Evolutionary conservation across 2,113 vertebrate species (phyloP), one percentile per base, ranked within the genome.

Genomic region (Otolemur garnettii): DNA sequence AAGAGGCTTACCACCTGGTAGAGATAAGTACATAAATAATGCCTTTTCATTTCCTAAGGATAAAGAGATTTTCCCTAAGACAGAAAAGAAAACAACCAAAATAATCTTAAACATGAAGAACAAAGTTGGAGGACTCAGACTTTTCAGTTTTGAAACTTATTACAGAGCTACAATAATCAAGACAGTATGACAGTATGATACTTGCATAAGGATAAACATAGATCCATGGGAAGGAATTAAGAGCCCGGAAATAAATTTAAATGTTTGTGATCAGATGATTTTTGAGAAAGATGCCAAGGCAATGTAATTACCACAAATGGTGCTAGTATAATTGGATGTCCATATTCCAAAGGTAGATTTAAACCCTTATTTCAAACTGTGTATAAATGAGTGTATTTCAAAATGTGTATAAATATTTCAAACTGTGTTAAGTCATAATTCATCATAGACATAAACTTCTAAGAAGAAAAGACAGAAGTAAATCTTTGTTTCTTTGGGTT

Each of bases 61-160:
- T 66, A 95, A 72, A 90, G 26, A 17, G 80, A 21, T 88, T 1
- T 4, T 87, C 35, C 45, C 77, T 81, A 93, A 95, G 82, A 77
- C 7, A 79, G 30, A 6, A 92, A 30, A 26, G 71, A 86, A 64
- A 64, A 6, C 10, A 33, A 38, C 1, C 22, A 79, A 89, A 81
- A 45, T 7, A 30, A 35, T 35, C 13, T 77, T 72, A 8, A 57
- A 59, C 90, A 22, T 57, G 71, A 18, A 77, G 57, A 93, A 66
- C 26, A 68, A 78, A 55, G 22, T 42, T 66, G 1, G 22, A 94
- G 7, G 35, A 85, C 4, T 72, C 77, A 33, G 0, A 19, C 9
- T 60, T 88, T 55, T 5, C 21, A 42, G 0, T 77, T 91, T 95
- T 38, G 60, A 81, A 93, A 72, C 38, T 35, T 68, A 62, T 35